Evolutionary conservation across 2,888 invertebrate genomes (phyloP), one percentile per base, ranked within the genome.

Genomic region (Macrophya alboannulata): DNA sequence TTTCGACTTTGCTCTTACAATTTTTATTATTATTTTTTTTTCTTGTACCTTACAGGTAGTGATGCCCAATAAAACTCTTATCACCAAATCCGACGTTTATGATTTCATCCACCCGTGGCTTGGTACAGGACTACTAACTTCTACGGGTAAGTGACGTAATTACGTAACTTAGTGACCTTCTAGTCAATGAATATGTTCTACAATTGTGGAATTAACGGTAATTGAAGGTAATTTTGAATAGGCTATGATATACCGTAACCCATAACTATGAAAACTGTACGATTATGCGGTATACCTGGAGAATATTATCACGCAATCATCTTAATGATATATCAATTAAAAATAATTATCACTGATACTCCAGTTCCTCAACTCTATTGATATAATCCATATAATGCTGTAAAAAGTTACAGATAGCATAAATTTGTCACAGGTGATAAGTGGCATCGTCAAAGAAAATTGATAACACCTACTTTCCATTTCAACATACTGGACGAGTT

Each of bases 391-490:
- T 48, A 48, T 9, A 48, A 15, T 48, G 65, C 6, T 37, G 17
- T 68, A 37, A 2, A 8, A 68, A 25, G 68, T 68, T 37, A 68
- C 12, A 68, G 37, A 17, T 68, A 17, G 31, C n/a, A 15, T 40
- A 17, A 10, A 59, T 81, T 62, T 43, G 8, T 81, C 43, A 59
- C 85, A 94, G 94, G 94, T 31, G 89, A 91, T 45, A 94, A 94
- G 88, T 95, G 95, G 95, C 91, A 92, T 76, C 93, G 94, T 31
- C 94, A 94, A 88, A 93, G 95, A 51, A 95, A 95, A 91, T 92
- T 95, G 89, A 94, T 95, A 40, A 95, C 94, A 0, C 95, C 95
- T 0, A 92, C 95, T 1, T 95, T 95, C 89, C 95, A 95, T 88
- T 94, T 94, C 86, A 94, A 94, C 86, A 94, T 95, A 15, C 90